Evolutionary conservation across 2,113 vertebrate genomes (phyloP), one percentile per base, ranked within the genome.

Genomic region (Steatornis caripensis): DNA sequence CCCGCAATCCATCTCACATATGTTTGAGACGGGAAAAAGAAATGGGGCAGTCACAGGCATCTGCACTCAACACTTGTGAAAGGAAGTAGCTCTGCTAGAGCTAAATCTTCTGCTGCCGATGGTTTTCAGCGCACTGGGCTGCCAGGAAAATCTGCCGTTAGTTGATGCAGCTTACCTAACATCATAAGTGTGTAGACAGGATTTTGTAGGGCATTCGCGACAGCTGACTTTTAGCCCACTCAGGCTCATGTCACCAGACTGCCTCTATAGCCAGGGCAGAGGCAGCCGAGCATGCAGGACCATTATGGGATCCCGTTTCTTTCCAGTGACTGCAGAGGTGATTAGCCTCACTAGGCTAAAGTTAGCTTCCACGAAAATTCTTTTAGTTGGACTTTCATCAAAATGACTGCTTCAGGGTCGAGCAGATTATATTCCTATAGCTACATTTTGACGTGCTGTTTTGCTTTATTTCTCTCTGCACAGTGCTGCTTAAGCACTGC

Each of bases 401-500:
- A 88, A 95, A 84, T 60, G 49, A 96, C 71, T 88, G 41, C 71
- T 95, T 86, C 71, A 81, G 80, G 79, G 51, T 71, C 0, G 1
- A 83, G 62, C n/a, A 90, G 88, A 88, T 90, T 83, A 76, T 88
- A 88, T 80, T 93, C 76, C 76, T 27, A 43, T 46, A 81, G 55
- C 41, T 93, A 16, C 14, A 0, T 75, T 94, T 92, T 71, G 60
- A 78, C 32, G 1, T 86, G 79, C 71, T 84, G 71, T 57, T 94
- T 91, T 88, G 41, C 82, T 94, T 91, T 69, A 69, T 94, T 95
- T 93, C 80, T 90, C 43, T 80, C 51, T 86, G 57, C 51, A 37
- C 17, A 10, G 71, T 37, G 36, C 36, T 78, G 82, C 64, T 90
- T 80, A 89, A 92, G 72, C 76, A 87, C 79, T 86, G 72, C 71